Base-by-base conservation (phyloP, 64 coral and sea anemone genomes). In the Acropora tenuis region DNA sequence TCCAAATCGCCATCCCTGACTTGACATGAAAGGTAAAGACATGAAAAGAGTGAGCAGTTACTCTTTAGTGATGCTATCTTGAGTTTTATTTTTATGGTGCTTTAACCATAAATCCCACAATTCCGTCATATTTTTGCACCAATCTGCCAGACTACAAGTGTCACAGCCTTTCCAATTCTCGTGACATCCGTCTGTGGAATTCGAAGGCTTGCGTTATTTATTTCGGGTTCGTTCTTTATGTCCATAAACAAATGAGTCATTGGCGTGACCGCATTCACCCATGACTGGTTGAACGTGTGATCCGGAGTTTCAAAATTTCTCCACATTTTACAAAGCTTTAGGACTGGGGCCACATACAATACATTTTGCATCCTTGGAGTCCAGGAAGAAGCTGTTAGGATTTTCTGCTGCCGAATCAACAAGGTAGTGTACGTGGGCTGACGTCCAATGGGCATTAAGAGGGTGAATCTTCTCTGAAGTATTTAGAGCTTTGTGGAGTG, bases 291-390 rank as follows among this genome's bases (percentile, higher is more conserved):
- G 75, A 88, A 94, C 4, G 79, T 77, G 74, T 89, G 92, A 43
- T 88, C 78, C 0, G 87, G 79, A 2, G 77, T 84, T 78, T 89
- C 87, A 48, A 89, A 84, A 4, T 67, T 89, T 50, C 17, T 3
- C 80, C 59, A 82, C 1, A 16, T 84, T 43, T 48, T 65, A 1
- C 73, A 82, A 7, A 75, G 90, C 46, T 78, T 92, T 2, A 86
- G 47, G 11, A 92, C 90, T 42, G 90, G 90, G 15, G 77, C 59
- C 73, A 73, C 83, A 87, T 0, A 87, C 75, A 52, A 69, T 69
- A 69, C 82, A 88, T 43, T 93, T 93, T 1, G 91, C 91, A 88
- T 88, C 92, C 6, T 80, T 95, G 5, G 72, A 86, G 49, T 95
- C 83, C 1, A 87, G 46, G 40, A 95, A 47, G 15, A 57, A 41